Base-by-base conservation (phyloP, 1,140 invertebrate species). In the Nasonia longicornis region DNA sequence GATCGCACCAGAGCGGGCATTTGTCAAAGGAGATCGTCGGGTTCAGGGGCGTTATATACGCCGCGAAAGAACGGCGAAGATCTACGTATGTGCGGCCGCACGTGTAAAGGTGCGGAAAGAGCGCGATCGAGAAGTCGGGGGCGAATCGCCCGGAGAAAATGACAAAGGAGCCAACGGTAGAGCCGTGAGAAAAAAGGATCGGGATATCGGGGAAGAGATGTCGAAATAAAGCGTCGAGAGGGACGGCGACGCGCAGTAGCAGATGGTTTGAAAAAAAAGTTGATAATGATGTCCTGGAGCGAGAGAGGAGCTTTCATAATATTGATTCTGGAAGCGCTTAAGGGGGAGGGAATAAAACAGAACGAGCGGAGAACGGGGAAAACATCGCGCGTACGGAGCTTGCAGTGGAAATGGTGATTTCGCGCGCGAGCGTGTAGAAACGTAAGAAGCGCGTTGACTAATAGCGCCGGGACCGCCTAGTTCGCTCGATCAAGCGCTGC, bases 381-480 rank as follows among this genome's bases (percentile, higher is more conserved):
- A 35, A 35, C 69, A 70, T 58, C 16, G 52, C 20, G 20, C 31
- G 31, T 26, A 26, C 31, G 31, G 4, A 35, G 31, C 3, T 4
- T 35, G 31, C 16, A 70, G 14, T 20, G 35, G 35, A 66, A 22
- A 71, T 38, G 71, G 75, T 79, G 42, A 72, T 74, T 58, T 66
- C 31, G 82, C 31, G 58, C 69, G 31, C 2, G 22, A 4, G 38
- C 2, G 58, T 63, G n/a, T 22, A 63, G 58, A 14, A 78, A 73
- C 83, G 82, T 73, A 84, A 85, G 83, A 63, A 64, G 58, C 66
- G 67, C 77, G 83, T 73, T 87, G 86, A 87, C 86, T 87, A 87
- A 87, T 87, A 86, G 87, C 83, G 80, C 26, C 75, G 71, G 83
- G 83, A 83, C 85, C 83, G 83, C 71, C 77, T 73, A 80, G 86